These are phyloP conservation scores for Noctua comes DNA, from an alignment of 2,888 invertebrate species.

Conservation along the genomic window DNA sequence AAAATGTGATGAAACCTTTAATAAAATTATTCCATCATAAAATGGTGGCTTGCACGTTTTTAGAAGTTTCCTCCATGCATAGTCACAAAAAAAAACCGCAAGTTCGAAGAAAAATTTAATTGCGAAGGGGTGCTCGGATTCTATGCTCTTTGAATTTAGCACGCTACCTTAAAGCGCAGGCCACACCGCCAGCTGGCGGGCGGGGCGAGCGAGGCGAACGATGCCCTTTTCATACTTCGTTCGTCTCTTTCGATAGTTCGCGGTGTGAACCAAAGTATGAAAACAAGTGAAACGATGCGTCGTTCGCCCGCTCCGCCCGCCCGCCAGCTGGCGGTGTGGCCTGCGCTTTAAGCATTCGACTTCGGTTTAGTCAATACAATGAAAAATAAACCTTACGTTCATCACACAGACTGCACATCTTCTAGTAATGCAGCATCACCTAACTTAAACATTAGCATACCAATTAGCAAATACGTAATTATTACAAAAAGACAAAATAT, in stretches of 20 bases:
- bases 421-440: not conserved
- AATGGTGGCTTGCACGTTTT: not conserved
- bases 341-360: no score
- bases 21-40: not conserved
- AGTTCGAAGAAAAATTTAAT: not conserved
- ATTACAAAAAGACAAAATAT: slow-evolving; percentile 15
- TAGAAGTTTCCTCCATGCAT: not conserved
- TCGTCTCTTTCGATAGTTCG: no score
- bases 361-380: not conserved
- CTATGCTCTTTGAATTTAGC: not conserved
- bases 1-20: not conserved
- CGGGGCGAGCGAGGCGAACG: no score
- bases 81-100: not conserved
- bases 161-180: no score
- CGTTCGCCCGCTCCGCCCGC: no score
- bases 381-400: not conserved
- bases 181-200: no score
- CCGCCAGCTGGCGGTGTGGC: no score
- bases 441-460: slow-evolving; percentile 26
- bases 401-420: slow-evolving; percentile 32
- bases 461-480: slow-evolving; percentile 21
- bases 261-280: no score
- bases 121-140: not conserved
- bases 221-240: no score
- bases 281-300: no score